Evolutionary conservation across 2,113 vertebrate genomes (phyloP), one percentile per base, ranked within the genome.

Genomic region (Pseudopodoces humilis): DNA sequence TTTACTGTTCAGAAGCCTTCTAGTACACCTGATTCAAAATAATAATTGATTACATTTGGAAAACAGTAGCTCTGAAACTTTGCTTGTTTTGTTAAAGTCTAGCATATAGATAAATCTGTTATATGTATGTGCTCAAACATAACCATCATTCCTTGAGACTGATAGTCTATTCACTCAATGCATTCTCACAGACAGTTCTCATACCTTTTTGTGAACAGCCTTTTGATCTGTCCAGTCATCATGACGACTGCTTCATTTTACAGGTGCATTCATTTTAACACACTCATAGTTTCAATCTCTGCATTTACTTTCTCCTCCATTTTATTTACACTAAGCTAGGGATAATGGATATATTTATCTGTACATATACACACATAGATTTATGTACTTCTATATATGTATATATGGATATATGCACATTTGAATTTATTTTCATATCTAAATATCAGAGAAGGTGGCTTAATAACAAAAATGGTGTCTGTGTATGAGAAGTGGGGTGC

Each of bases 361-460:
- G 25, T 25, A 71, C 25, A 63, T 15, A 68, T 25, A 77, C 27
- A 62, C 10, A 81, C n/a, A 69, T 2, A 80, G 31, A 56, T 39
- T 39, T 39, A 39, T 43, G 43, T 43, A 43, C 43, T 15, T 53
- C 31, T 4, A 39, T 70, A 53, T 68, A 56, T 53, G 53, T 67
- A 49, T 27, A 55, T 28, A 22, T 2, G 0, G 13, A 41, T 59
- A 18, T 12, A 74, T 39, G 37, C 24, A 44, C 0, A 0, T 53
- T 37, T 78, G 41, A 94, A 89, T 74, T 89, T 9, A 49, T 70
- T 77, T 80, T 77, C 19, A 10, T 11, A 75, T 15, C 65, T 39
- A 35, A 31, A 2, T 62, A 35, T 62, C 62, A 75, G 43, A 96
- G 59, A 81, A 78, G 16, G 44, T 56, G 44, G 30, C 30, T 87